Evolutionary conservation across 2,888 invertebrate species (phyloP), one percentile per base, ranked within the genome.

Genomic region (Celastrina argiolus): DNA sequence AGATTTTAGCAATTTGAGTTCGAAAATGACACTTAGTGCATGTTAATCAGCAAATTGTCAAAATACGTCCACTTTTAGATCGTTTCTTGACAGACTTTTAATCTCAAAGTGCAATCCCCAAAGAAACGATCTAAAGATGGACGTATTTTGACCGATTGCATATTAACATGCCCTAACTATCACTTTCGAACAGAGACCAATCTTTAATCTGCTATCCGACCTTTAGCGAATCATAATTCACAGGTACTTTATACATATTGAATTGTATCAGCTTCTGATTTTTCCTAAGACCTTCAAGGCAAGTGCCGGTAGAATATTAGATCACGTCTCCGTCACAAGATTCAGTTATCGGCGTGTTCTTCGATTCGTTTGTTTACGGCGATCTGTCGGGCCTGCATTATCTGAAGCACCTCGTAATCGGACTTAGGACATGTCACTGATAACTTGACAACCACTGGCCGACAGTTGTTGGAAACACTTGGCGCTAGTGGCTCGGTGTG

Each of bases 381-480:
- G 28, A 58, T 28, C 18, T 45, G 45, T 84, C 51, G 36, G 8
- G 36, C 36, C 14, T 51, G 51, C 12, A 26, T 36, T 85, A 85
- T 87, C 72, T 71, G 64, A 72, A 78, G 75, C 76, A 80, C 79
- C 82, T 82, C 82, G 83, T 84, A 85, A 84, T 81, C 67, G 72
- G 72, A 76, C 73, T 76, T 75, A 74, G 72, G 75, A 67, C 73
- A 66, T 71, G 63, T 70, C 70, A 69, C 70, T 70, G 70, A 71
- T 72, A 71, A 67, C 71, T 10, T 10, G 51, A 22, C 22, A 51
- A 22, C 12, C 12, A 22, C 10, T 14, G 51, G 22, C 51, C 51
- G 12, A 22, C 12, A 51, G 51, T 51, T 22, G 51, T 26, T 10
- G 18, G 8, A 45, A 26, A 22, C 18, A 18, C 45, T 45, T 8